These are phyloP conservation scores for Genyomyrus donnyi DNA, from an alignment of 2,113 vertebrate genomes.

Conservation along the genomic window DNA sequence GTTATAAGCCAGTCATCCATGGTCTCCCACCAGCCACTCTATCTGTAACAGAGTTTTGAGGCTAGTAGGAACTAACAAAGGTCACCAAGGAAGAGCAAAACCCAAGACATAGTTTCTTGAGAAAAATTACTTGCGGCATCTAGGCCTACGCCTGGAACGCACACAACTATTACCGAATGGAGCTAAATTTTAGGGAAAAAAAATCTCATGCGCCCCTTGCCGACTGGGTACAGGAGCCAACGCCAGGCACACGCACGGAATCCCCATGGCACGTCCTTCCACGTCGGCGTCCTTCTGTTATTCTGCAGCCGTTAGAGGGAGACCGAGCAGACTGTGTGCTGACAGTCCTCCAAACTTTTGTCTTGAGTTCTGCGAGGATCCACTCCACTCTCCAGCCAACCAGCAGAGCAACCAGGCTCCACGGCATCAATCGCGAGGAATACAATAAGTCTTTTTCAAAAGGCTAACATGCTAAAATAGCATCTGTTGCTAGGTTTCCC, in stretches of 20 bases:
- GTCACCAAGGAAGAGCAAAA: neutral
- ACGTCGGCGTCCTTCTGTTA: neutral
- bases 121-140: neutral
- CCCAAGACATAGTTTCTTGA: neutral
- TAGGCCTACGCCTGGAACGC: neutral
- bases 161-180: neutral
- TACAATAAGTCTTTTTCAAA: constrained; percentile 8
- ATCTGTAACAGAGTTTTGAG: neutral
- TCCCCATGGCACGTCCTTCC: neutral
- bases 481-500: constrained; percentile 22
- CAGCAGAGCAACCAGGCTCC: neutral
- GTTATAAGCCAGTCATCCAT: neutral
- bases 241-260: neutral
- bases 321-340: neutral
- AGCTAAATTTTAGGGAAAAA: neutral
- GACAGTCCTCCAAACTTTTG: neutral
- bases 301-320: neutral
- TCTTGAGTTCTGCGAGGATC: neutral
- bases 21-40: neutral
- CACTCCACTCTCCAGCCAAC: neutral
- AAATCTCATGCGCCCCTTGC: neutral
- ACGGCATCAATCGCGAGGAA: neutral
- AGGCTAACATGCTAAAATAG: constrained; percentile 10
- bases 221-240: neutral
- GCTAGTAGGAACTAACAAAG: neutral